Evolutionary conservation across 2,888 invertebrate species (phyloP).

Genomic region (Crepidodera aurea): DNA sequence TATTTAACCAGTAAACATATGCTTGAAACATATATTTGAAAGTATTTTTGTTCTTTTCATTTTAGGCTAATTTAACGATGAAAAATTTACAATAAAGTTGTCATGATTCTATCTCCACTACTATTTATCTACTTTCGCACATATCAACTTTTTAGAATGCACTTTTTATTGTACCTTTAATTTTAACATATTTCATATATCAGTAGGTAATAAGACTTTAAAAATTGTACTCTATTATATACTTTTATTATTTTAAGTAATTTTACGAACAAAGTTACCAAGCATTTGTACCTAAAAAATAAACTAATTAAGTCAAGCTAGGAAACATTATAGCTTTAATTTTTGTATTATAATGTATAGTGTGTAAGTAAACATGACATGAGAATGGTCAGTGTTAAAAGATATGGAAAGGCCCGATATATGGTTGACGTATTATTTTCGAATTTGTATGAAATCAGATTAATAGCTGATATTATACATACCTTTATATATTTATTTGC

Average conservation of each 20-base stretch:
- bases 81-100: too few relatives aligned
- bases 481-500: slow-evolving; percentile 34
- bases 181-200: too few relatives aligned
- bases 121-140: too few relatives aligned
- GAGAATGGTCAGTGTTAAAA: slow-evolving; percentile 11
- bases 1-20: too few relatives aligned
- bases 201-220: neutral
- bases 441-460: slow-evolving; percentile 16
- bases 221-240: neutral
- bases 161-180: too few relatives aligned
- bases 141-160: neutral
- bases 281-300: slow-evolving; percentile 14
- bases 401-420: slow-evolving; percentile 16
- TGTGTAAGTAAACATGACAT: neutral
- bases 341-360: slow-evolving; percentile 15
- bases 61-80: too few relatives aligned
- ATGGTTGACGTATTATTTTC: slow-evolving; percentile 15
- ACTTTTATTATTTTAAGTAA: neutral
- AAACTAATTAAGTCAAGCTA: neutral
- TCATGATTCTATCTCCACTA: too few relatives aligned
- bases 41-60: too few relatives aligned
- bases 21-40: too few relatives aligned
- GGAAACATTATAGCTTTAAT: slow-evolving; percentile 22
- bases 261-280: slow-evolving; percentile 20
- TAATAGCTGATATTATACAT: slow-evolving; percentile 2